Evolutionary conservation across 2,113 vertebrate genomes (phyloP).

Genomic region (Pontoporia blainvillei): DNA sequence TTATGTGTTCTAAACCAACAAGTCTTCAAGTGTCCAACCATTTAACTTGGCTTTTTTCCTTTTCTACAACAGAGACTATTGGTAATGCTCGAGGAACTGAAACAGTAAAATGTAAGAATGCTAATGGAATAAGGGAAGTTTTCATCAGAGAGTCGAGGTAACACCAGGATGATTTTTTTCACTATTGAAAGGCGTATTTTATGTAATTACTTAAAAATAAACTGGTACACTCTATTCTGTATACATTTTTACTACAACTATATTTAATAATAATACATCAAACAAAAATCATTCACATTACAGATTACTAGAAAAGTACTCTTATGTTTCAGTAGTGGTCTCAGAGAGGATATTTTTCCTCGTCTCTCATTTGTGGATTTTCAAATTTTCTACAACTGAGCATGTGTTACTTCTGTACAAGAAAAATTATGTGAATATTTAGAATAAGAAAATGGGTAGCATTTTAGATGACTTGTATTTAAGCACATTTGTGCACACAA

Average conservation of each 20-base stretch:
- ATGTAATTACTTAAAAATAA: neutral
- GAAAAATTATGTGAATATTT: neutral
- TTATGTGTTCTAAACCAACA: neutral
- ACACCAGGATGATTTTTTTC: neutral
- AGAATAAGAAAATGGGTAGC: neutral
- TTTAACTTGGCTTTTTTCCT: neutral
- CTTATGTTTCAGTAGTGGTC: neutral
- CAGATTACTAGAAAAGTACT: neutral
- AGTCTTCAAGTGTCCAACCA: neutral
- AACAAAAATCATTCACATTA: neutral
- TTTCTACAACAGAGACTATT: neutral
- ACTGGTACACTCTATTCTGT: neutral
- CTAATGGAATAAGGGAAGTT: neutral
- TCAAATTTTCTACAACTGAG: neutral
- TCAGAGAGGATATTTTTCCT: neutral
- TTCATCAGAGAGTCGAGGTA: neutral
- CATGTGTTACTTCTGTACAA: neutral
- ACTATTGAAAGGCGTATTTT: neutral
- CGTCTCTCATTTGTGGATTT: neutral
- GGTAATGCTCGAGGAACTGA: neutral
- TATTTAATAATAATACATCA: neutral
- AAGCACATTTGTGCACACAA: neutral
- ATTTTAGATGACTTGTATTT: neutral
- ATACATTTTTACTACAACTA: neutral
- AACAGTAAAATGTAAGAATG: neutral